Base-by-base conservation (phyloP, 2,797 vertebrate species). In the Arremon brunneinucha region DNA sequence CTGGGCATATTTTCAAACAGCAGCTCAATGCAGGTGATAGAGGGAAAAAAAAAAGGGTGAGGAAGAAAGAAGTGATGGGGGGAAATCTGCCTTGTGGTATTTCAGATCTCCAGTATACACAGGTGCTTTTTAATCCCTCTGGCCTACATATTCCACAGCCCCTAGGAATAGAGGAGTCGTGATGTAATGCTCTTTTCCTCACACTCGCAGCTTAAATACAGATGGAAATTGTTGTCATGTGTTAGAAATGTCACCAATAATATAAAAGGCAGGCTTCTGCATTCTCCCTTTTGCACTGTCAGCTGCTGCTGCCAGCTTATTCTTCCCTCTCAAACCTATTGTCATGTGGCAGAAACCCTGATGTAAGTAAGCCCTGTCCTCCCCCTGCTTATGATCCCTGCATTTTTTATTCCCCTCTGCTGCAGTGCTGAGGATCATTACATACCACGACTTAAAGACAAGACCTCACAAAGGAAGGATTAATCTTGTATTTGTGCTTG, bases 191-290 rank as follows among this genome's bases (percentile, higher is more conserved):
- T 97, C 96, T 97, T 97, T 96, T 96, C 93, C 97, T 97, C 95
- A 95, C 97, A 97, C 97, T 97, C 97, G 86, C 94, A 93, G 97
- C 97, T 98, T 97, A 97, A 97, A 98, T 98, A 98, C 99, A 99
- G 98, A 99, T 99, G 98, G 98, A 98, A 98, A 98, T 98, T 99
- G 98, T 99, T 98, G 98, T 98, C 98, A 98, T 98, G 98, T 98
- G 98, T 98, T 97, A 98, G 98, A 98, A 99, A 98, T 98, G 98
- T 98, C 98, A 98, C 98, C 98, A 98, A 97, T 98, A 98, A 99
- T 98, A 97, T 98, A 98, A 98, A 98, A 98, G 98, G 98, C 95
- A 95, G 97, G 97, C 98, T 98, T 98, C 98, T 98, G 96, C 98
- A 95, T 98, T 98, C 98, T 98, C 97, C 97, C 96, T 98, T 98